Conservation (phyloP, 2,113 vertebrate genomes). For the Bucco capensis region DNA sequence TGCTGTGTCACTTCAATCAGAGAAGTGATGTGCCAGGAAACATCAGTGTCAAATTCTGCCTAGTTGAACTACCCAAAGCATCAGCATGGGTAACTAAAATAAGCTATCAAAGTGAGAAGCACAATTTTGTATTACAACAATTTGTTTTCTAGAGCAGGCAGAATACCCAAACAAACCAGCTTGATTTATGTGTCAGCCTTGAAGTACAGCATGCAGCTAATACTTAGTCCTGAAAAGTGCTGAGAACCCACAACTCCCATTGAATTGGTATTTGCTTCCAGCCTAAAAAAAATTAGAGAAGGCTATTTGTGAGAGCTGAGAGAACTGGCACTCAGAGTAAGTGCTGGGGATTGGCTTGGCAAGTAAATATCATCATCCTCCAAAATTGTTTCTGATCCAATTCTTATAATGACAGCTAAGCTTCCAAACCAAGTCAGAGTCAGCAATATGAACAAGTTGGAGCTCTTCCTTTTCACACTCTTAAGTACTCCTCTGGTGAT, state of each 20-base stretch:
- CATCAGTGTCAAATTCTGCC: conserved; percentile 18
- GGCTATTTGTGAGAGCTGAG: conserved; percentile 35
- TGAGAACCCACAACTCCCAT: background rate
- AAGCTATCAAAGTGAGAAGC: background rate
- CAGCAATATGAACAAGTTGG: background rate
- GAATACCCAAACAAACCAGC: background rate
- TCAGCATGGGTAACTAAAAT: conserved; percentile 18
- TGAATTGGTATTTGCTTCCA: conserved; percentile 20
- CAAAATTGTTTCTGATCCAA: conserved; percentile 56
- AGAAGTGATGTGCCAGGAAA: conserved; percentile 16
- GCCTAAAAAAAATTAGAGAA: conserved; percentile 39
- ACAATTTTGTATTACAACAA: background rate
- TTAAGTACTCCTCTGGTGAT: background rate
- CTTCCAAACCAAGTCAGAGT: conserved; percentile 39
- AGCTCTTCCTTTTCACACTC: background rate
- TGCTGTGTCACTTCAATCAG: conserved; percentile 30
- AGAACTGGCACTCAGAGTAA: conserved; percentile 30
- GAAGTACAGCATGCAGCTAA: background rate
- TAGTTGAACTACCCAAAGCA: background rate
- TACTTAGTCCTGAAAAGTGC: background rate
- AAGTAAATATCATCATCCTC: conserved; percentile 50
- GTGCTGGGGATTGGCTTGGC: conserved; percentile 34
- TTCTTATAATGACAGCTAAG: conserved; percentile 51
- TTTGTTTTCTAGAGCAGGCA: conserved; percentile 19
- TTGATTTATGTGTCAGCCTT: conserved; percentile 17